Evolutionary conservation across 2,888 invertebrate species (phyloP).

Genomic region (Adelognathus sp.): DNA sequence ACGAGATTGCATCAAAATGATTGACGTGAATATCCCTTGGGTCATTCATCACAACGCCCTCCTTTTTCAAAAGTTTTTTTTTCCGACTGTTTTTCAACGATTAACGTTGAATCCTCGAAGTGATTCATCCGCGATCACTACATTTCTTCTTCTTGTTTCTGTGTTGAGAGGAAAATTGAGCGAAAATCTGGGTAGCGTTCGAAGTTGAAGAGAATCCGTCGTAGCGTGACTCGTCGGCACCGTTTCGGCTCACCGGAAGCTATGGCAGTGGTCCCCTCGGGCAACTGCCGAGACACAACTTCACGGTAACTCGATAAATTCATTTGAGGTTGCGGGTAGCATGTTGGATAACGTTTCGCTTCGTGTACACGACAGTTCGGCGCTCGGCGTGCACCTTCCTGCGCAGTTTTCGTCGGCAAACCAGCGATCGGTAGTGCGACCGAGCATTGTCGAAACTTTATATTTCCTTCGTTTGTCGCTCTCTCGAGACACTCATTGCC

Average conservation of each 20-base stretch:
- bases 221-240: neutral
- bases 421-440: neutral
- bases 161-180: neutral
- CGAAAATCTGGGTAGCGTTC: neutral
- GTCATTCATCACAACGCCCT: neutral
- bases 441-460: constrained; percentile 51
- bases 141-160: neutral
- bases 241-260: constrained; percentile 26
- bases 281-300: constrained; percentile 61
- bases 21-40: neutral
- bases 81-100: neutral
- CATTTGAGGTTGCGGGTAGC: constrained; percentile 65
- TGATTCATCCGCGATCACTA: neutral
- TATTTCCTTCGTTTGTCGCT: neutral
- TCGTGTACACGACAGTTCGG: constrained; percentile 44
- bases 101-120: neutral
- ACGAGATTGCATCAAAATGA: neutral
- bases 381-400: constrained; percentile 7
- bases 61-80: too few relatives aligned
- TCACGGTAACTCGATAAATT: constrained; percentile 69
- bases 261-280: neutral
- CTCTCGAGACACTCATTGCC: too few relatives aligned
- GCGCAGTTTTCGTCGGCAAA: neutral
- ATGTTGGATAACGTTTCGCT: constrained; percentile 64
- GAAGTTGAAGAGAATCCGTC: neutral